Evolutionary conservation across 2,797 vertebrate species (phyloP).

Genomic region (Potorous gilbertii): DNA sequence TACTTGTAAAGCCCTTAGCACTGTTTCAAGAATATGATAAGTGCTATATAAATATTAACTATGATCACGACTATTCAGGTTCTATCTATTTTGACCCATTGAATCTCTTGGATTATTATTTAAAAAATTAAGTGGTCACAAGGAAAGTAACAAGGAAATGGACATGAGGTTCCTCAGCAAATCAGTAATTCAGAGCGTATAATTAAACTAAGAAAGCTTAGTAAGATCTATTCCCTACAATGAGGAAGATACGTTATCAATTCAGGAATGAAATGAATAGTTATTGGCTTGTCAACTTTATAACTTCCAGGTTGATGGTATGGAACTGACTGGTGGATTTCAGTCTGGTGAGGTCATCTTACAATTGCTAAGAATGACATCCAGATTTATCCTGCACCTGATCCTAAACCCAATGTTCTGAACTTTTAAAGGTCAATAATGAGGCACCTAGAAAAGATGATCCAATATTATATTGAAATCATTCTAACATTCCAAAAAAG

Average conservation of each 20-base stretch:
- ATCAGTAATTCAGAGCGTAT: not conserved
- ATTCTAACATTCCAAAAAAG: constrained; percentile 75
- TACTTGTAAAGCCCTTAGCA: not conserved
- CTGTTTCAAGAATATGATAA: not conserved
- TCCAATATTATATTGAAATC: constrained; percentile 68
- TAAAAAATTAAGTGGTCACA: not conserved
- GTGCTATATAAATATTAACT: not conserved
- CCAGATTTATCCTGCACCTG: not conserved
- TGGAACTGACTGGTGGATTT: not conserved
- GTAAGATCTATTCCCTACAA: not conserved
- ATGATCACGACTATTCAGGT: not conserved
- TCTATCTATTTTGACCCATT: not conserved
- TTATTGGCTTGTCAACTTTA: not conserved
- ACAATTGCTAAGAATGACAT: constrained; percentile 15
- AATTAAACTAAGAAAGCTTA: not conserved
- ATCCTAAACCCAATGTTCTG: constrained; percentile 11
- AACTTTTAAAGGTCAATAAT: constrained; percentile 24
- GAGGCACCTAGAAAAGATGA: constrained; percentile 55
- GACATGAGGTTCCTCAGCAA: not conserved
- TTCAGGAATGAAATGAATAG: not conserved
- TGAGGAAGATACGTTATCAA: not conserved
- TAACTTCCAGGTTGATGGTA: not conserved
- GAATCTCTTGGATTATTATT: not conserved
- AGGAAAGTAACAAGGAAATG: too few species aligned
- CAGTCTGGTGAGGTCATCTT: constrained; percentile 2